These are phyloP conservation scores for Centropristis striata DNA, from an alignment of 2,113 vertebrate species.

Conservation along the genomic window DNA sequence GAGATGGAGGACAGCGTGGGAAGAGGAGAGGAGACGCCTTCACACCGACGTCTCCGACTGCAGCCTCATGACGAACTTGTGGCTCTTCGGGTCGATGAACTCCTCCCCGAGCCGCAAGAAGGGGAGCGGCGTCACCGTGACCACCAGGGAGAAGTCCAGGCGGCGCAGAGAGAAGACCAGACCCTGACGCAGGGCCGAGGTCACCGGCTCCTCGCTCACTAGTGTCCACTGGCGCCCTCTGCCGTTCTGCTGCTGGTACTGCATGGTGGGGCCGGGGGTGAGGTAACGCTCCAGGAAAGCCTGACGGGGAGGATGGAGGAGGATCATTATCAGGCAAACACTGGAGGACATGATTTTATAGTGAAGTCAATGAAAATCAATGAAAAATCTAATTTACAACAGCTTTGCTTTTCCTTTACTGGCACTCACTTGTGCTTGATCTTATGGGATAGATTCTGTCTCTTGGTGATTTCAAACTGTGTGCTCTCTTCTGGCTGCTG, in stretches of 20 bases:
- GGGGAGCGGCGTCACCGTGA: conserved; percentile 92
- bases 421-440: too few relatives aligned
- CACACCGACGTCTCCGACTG: conserved; percentile 96
- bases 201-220: conserved; percentile 95
- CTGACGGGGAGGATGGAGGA: conserved; percentile 60
- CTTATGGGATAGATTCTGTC: too few relatives aligned
- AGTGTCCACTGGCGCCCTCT: conserved; percentile 96
- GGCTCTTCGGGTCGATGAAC: conserved; percentile 97
- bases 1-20: neutral
- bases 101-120: conserved; percentile 95
- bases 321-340: neutral
- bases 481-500: neutral
- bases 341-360: too few relatives aligned
- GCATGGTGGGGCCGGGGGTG: conserved; percentile 92
- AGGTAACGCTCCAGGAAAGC: conserved; percentile 97
- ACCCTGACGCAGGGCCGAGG: conserved; percentile 91
- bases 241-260: conserved; percentile 94
- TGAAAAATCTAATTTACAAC: too few relatives aligned
- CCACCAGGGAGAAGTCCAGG: conserved; percentile 94
- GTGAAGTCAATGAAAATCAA: too few relatives aligned
- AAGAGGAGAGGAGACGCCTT: neutral
- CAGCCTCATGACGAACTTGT: conserved; percentile 97
- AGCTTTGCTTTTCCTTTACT: too few relatives aligned
- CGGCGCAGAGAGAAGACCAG: conserved; percentile 93
- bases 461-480: neutral